These are phyloP conservation scores for Chiloscyllium punctatum DNA, from an alignment of 2,797 vertebrate species.

Conservation along the genomic window DNA sequence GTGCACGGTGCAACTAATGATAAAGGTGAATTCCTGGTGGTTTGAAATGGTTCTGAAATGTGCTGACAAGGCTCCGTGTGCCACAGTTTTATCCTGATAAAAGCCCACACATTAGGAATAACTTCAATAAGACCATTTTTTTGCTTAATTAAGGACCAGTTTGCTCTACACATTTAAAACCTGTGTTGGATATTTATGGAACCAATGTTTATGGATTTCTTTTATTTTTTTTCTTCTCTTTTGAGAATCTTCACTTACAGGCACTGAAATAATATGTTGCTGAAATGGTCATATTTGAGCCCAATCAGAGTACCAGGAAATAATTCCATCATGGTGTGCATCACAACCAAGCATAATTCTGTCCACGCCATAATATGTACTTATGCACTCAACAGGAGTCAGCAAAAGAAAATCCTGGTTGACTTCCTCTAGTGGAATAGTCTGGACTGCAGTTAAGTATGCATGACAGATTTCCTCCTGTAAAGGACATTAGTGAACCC, in stretches of 20 bases:
- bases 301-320: not conserved
- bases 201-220: not conserved
- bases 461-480: too few species aligned
- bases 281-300: not conserved
- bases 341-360: not conserved
- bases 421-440: not conserved
- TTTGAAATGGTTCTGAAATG: not conserved
- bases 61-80: not conserved
- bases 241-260: not conserved
- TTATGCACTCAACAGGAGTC: not conserved
- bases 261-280: not conserved
- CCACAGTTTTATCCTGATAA: not conserved
- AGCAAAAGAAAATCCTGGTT: not conserved
- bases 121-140: not conserved
- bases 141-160: not conserved
- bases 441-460: too few species aligned
- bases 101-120: constrained; percentile 6
- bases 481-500: too few species aligned
- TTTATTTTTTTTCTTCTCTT: not conserved
- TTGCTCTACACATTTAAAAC: not conserved
- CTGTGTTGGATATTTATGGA: not conserved
- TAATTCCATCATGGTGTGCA: not conserved
- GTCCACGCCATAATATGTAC: not conserved
- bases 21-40: not conserved
- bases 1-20: not conserved